Evolutionary conservation across 2,113 vertebrate species (phyloP).

Genomic region (Barnardius zonarius): DNA sequence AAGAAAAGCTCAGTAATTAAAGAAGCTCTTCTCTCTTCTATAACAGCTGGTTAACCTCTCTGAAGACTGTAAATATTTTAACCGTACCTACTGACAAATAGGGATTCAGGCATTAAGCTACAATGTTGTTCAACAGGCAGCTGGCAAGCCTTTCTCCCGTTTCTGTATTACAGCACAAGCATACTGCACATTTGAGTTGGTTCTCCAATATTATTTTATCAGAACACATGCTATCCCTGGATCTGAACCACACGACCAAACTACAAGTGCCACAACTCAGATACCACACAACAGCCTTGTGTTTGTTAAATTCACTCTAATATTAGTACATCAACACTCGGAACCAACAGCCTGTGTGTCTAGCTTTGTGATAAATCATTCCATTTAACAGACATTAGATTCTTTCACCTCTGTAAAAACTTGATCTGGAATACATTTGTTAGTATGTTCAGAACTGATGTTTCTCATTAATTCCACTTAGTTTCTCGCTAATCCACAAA

Average conservation of each 20-base stretch:
- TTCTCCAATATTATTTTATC: neutral
- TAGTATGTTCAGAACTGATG: neutral
- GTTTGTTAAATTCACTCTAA: neutral
- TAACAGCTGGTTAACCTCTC: constrained; percentile 17
- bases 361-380: neutral
- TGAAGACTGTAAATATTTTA: constrained; percentile 50
- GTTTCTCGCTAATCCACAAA: neutral
- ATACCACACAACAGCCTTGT: neutral
- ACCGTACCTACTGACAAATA: neutral
- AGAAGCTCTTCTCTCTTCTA: neutral
- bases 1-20: constrained; percentile 5
- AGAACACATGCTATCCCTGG: neutral
- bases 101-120: neutral
- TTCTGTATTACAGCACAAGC: neutral
- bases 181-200: neutral
- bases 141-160: neutral
- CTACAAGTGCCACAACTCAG: neutral
- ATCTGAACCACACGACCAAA: neutral
- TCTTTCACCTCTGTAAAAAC: neutral
- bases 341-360: neutral
- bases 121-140: neutral
- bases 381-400: neutral
- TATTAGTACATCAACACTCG: neutral
- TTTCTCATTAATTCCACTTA: neutral
- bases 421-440: neutral